Evolutionary conservation across 2,113 vertebrate genomes (phyloP).

Genomic region (Aegithalos caudatus): DNA sequence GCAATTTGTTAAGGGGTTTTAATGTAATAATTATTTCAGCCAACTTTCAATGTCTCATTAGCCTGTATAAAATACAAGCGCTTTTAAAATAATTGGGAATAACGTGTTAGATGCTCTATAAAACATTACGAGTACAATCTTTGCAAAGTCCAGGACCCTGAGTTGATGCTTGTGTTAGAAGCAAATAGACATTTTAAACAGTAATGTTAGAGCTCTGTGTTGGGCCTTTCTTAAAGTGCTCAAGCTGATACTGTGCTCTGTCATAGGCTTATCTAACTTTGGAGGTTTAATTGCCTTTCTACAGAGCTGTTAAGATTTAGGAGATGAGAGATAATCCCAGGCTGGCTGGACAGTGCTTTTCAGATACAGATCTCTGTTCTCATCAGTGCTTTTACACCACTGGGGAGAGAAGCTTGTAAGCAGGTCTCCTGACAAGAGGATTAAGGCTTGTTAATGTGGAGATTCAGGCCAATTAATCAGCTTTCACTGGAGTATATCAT

Average conservation of each 20-base stretch:
- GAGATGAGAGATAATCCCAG: slow-evolving; percentile 42
- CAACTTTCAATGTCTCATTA: neutral
- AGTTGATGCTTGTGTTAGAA: neutral
- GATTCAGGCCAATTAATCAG: slow-evolving; percentile 47
- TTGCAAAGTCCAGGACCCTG: neutral
- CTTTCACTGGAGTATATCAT: slow-evolving; percentile 19
- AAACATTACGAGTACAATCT: rapidly evolving
- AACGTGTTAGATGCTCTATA: neutral
- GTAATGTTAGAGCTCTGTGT: rapidly evolving
- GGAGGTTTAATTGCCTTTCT: slow-evolving; percentile 48
- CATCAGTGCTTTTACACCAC: neutral
- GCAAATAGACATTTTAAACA: neutral
- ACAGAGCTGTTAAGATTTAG: slow-evolving; percentile 33
- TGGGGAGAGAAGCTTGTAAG: slow-evolving; percentile 13
- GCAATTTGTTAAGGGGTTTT: neutral
- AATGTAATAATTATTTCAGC: neutral
- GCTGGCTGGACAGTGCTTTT: slow-evolving; percentile 5
- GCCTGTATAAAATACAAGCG: neutral
- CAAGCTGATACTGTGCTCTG: neutral
- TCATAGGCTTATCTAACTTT: slow-evolving; percentile 6
- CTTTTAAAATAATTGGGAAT: neutral
- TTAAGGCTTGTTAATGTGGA: slow-evolving; percentile 49
- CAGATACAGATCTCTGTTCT: slow-evolving; percentile 40
- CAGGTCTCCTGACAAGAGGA: slow-evolving; percentile 37
- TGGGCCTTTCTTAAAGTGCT: neutral